Evolutionary conservation across 2,888 invertebrate species (phyloP).

Genomic region (Habroteleia sp.): DNA sequence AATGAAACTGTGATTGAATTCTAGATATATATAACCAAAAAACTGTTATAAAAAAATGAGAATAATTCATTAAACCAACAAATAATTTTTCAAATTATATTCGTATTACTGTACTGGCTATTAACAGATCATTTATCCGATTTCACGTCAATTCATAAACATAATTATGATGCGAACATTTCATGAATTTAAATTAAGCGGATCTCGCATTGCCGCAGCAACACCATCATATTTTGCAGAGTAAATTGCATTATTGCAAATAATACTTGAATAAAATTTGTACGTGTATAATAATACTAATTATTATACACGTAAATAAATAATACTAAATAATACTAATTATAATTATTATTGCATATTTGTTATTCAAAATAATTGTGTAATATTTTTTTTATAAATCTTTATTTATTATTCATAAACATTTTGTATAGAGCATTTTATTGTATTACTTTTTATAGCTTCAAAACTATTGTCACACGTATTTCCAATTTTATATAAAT

Average conservation of each 20-base stretch:
- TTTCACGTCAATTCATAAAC: slow-evolving; percentile 53
- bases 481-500: too few species aligned
- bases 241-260: slow-evolving; percentile 15
- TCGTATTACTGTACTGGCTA: slow-evolving; percentile 7
- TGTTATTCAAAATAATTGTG: too few species aligned
- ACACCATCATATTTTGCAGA: slow-evolving; percentile 17
- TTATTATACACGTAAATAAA: too few species aligned
- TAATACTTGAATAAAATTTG: slow-evolving; percentile 2
- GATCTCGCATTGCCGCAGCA: slow-evolving; percentile 11
- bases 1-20: slow-evolving; percentile 1
- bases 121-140: slow-evolving; percentile 36
- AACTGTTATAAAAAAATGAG: slow-evolving; percentile 1
- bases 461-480: too few species aligned
- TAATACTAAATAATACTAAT: too few species aligned
- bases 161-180: slow-evolving; percentile 43
- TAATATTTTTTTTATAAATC: too few species aligned
- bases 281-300: too few species aligned
- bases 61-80: slow-evolving; percentile 1
- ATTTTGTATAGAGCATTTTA: too few species aligned
- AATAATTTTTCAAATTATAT: slow-evolving; percentile 22
- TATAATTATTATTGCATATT: too few species aligned
- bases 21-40: slow-evolving; percentile 4
- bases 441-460: too few species aligned
- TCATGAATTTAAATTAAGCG: slow-evolving; percentile 41
- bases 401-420: too few species aligned